These are phyloP conservation scores for Phymastichus coffea DNA, from an alignment of 1,140 invertebrate genomes.

Conservation along the genomic window DNA sequence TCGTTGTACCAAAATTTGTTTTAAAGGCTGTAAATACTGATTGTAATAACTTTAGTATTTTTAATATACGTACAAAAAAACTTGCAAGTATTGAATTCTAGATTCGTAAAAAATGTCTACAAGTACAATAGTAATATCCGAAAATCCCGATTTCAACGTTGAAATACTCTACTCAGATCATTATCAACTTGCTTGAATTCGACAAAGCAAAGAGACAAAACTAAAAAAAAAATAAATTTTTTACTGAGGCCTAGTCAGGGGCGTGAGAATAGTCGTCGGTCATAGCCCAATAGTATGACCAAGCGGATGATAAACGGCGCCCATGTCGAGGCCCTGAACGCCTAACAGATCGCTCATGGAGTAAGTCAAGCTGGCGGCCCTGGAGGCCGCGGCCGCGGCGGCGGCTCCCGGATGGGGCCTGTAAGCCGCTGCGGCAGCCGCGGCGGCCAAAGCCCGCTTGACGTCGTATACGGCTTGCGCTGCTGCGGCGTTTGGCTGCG, in stretches of 20 bases:
- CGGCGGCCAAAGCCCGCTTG: constrained; percentile 51
- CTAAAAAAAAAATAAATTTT: too few relatives aligned
- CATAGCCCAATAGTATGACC: constrained; percentile 66
- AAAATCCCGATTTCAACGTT: too few relatives aligned
- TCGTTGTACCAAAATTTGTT: constrained; percentile 15
- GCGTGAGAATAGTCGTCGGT: constrained; percentile 61
- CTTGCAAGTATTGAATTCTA: too few relatives aligned
- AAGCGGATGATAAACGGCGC: constrained; percentile 63
- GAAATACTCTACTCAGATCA: too few relatives aligned
- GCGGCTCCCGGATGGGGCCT: constrained; percentile 50
- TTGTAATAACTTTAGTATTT: too few relatives aligned
- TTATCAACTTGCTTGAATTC: too few relatives aligned
- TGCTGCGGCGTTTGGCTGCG: constrained; percentile 57
- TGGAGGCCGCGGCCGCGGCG: constrained; percentile 51
- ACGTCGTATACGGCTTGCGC: constrained; percentile 58
- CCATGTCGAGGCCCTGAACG: constrained; percentile 66
- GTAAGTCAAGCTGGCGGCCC: constrained; percentile 62
- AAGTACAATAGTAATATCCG: too few relatives aligned
- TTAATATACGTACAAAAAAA: too few relatives aligned
- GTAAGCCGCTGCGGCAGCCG: constrained; percentile 52
- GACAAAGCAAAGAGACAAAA: too few relatives aligned
- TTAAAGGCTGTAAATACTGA: neutral
- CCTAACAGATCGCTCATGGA: constrained; percentile 69
- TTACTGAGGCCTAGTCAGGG: constrained; percentile 61
- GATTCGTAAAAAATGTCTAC: too few relatives aligned